A percentile compares a stretch with the other conserved stretches of the same genome.
These are phyloP conservation scores for Adoxophyes honmai DNA, from an alignment of 1,140 invertebrate species.

Conservation along the genomic window DNA sequence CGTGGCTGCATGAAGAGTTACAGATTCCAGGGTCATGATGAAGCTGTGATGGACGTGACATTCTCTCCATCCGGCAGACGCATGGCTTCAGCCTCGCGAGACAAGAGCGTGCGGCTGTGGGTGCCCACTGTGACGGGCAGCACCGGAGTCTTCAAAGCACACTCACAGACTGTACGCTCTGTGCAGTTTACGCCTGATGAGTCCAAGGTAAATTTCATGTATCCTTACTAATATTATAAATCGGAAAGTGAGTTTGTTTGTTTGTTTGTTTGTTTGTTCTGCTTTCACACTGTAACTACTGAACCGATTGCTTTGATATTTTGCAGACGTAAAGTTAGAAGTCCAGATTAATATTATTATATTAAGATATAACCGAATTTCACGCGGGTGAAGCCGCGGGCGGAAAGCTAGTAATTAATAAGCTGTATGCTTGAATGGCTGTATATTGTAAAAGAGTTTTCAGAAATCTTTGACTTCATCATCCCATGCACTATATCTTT, in stretches of 20 bases:
- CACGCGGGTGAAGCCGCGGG: too few relatives aligned
- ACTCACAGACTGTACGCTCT: slow-evolving; percentile 86
- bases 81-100: slow-evolving; percentile 89
- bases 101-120: slow-evolving; percentile 91
- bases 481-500: too few relatives aligned
- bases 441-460: too few relatives aligned
- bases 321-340: too few relatives aligned
- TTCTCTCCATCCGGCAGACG: slow-evolving; percentile 90
- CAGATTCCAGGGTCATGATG: slow-evolving; percentile 82
- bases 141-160: slow-evolving; percentile 84
- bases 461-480: too few relatives aligned
- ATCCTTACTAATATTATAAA: too few relatives aligned
- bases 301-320: too few relatives aligned
- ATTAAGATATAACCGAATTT: too few relatives aligned
- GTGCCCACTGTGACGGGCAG: slow-evolving; percentile 88
- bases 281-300: not conserved
- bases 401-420: too few relatives aligned
- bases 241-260: too few relatives aligned
- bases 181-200: slow-evolving; percentile 90
- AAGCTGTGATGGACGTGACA: slow-evolving; percentile 81
- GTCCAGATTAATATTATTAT: too few relatives aligned
- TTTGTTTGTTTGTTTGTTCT: not conserved
- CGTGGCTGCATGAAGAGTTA: slow-evolving; percentile 80
- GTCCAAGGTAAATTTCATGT: slow-evolving; percentile 71
- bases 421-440: too few relatives aligned